Conservation (phyloP, 23 tunicate species). For the Diplosoma virens region DNA sequence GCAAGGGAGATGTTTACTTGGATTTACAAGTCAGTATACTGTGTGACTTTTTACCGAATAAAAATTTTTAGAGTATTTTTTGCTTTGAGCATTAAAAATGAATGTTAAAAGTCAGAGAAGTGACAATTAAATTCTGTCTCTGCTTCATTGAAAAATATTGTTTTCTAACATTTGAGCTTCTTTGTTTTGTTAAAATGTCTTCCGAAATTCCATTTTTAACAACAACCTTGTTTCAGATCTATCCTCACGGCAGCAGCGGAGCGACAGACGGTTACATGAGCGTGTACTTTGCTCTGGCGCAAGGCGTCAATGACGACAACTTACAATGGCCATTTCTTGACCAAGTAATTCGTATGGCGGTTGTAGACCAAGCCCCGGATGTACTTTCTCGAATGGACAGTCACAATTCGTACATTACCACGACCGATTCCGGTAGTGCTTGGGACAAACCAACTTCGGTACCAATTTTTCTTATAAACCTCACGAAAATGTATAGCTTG, state of each 20-base stretch:
- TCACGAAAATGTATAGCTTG: too few species aligned
- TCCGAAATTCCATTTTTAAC: too few species aligned
- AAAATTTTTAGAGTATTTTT: too few species aligned
- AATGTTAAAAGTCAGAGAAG: too few species aligned
- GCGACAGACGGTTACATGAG: constrained; percentile 64
- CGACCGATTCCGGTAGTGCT: constrained; percentile 19
- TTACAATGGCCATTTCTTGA: constrained; percentile 82
- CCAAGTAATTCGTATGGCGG: constrained; percentile 46
- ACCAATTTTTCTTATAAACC: neutral
- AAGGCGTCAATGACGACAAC: constrained; percentile 71
- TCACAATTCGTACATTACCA: constrained; percentile 45
- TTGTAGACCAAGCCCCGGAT: constrained; percentile 69
- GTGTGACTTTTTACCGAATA: too few species aligned
- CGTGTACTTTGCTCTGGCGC: constrained; percentile 60
- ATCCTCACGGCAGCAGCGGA: constrained; percentile 55
- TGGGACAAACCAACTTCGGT: constrained; percentile 83
- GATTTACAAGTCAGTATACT: too few species aligned
- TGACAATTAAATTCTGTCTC: too few species aligned
- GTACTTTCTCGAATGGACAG: constrained; percentile 52
- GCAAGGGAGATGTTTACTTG: too few species aligned
- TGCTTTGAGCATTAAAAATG: too few species aligned
- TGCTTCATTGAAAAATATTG: too few species aligned
- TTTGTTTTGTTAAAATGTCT: too few species aligned
- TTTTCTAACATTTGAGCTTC: too few species aligned
- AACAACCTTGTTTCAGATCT: constrained; percentile 55